phyloP scores from a whole-genome alignment of 2,888 invertebrate genomes.

The Drosophila melanosoma region DNA sequence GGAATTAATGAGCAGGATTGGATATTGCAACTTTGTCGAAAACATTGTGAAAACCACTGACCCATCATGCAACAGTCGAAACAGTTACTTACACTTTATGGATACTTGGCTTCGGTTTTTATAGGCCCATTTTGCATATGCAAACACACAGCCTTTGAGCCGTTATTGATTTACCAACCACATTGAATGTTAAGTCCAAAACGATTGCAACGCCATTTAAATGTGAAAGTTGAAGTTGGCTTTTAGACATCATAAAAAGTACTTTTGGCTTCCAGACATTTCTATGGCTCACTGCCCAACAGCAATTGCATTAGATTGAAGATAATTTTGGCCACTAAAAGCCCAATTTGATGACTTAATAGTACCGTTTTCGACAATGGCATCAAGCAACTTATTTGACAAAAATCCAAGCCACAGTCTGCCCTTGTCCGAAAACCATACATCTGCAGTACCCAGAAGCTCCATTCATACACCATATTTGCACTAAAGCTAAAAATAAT shows the following conservation, averaged over 20 bases:
- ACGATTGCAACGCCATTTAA: constrained; percentile 30
- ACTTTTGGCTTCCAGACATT: constrained; percentile 22
- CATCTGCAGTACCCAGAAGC: not conserved
- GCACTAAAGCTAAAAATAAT: not conserved
- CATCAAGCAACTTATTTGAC: not conserved
- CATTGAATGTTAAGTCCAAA: not conserved
- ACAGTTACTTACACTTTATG: constrained; percentile 19
- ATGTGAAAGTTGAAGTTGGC: constrained; percentile 64
- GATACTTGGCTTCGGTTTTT: constrained; percentile 22
- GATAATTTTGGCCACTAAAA: not conserved
- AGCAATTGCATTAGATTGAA: constrained; percentile 9
- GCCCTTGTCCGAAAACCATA: not conserved
- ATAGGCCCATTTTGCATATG: constrained; percentile 31
- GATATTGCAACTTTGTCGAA: constrained; percentile 28
- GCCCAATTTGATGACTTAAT: not conserved
- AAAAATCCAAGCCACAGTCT: not conserved
- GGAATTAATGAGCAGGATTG: constrained; percentile 61
- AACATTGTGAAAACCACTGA: constrained; percentile 18
- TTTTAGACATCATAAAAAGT: constrained; percentile 32
- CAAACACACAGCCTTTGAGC: constrained; percentile 46
- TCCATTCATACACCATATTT: not conserved
- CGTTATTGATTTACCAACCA: constrained; percentile 52
- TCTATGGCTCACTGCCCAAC: constrained; percentile 1
- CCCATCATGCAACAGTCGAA: constrained; percentile 42
- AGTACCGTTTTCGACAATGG: not conserved